These are phyloP conservation scores for Ruditapes philippinarum DNA, from an alignment of 1,140 invertebrate species.

Conservation along the genomic window DNA sequence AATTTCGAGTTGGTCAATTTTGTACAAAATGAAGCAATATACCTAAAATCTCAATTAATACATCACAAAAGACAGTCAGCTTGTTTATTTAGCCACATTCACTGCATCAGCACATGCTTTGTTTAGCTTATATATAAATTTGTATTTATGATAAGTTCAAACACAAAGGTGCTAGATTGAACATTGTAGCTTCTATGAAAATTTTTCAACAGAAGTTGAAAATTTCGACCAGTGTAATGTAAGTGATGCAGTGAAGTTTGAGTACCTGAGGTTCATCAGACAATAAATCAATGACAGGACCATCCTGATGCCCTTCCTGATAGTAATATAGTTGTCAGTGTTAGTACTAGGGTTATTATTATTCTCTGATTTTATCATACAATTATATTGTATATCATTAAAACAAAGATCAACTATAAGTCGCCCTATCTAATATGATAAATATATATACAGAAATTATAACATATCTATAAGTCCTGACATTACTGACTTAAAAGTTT, in stretches of 20 bases:
- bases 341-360: not conserved
- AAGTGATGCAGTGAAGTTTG: conserved; percentile 16
- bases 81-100: not conserved
- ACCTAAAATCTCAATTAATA: not conserved
- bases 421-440: not conserved
- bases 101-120: not conserved
- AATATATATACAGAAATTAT: no score
- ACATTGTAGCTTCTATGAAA: no score
- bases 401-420: not conserved
- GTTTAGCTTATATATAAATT: no score
- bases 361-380: not conserved
- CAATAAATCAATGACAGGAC: conserved; percentile 25
- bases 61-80: not conserved
- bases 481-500: no score
- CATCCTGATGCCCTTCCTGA: conserved; percentile 44
- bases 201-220: not conserved
- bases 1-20: no score
- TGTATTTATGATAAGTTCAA: no score
- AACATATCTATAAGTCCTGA: no score
- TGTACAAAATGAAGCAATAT: no score
- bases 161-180: no score
- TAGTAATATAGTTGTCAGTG: not conserved
- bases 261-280: conserved; percentile 39
- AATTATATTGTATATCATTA: not conserved
- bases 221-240: not conserved